A percentile compares a stretch with the other conserved stretches of the same genome.
phyloP scores from a whole-genome alignment of 2,113 vertebrate genomes.

The Onychorhynchus coronatus region DNA sequence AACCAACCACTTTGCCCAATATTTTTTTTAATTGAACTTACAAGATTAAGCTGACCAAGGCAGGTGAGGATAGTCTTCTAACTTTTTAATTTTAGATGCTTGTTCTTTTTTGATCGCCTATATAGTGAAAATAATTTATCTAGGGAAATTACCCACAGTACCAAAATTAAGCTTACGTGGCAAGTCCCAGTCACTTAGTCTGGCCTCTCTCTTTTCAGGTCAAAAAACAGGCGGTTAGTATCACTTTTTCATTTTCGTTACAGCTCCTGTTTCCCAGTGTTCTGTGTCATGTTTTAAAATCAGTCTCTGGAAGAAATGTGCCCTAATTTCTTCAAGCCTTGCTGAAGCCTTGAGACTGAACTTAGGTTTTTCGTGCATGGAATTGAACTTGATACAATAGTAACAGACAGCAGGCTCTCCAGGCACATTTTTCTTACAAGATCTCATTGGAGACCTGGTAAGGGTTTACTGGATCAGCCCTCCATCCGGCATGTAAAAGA shows the following conservation, averaged over 20 bases:
- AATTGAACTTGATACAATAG: not conserved
- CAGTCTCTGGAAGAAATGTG: constrained; percentile 16
- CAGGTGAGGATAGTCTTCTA: not conserved
- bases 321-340: constrained; percentile 2
- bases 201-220: not conserved
- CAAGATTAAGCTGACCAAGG: not conserved
- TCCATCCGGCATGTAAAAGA: not conserved
- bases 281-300: constrained; percentile 14
- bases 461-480: not conserved
- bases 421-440: not conserved
- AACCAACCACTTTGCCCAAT: not conserved
- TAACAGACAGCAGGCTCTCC: not conserved
- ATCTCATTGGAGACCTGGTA: not conserved
- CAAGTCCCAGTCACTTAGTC: not conserved
- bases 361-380: not conserved
- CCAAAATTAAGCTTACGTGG: not conserved
- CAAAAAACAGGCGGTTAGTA: not conserved
- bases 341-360: not conserved
- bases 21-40: not conserved
- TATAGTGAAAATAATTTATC: not conserved
- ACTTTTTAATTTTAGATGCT: not conserved
- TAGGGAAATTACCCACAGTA: not conserved
- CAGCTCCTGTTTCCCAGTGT: not conserved
- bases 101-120: not conserved
- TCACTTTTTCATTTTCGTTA: not conserved